These are phyloP conservation scores for Eupristina koningsbergeri DNA, from an alignment of 1,140 invertebrate species.

Conservation along the genomic window DNA sequence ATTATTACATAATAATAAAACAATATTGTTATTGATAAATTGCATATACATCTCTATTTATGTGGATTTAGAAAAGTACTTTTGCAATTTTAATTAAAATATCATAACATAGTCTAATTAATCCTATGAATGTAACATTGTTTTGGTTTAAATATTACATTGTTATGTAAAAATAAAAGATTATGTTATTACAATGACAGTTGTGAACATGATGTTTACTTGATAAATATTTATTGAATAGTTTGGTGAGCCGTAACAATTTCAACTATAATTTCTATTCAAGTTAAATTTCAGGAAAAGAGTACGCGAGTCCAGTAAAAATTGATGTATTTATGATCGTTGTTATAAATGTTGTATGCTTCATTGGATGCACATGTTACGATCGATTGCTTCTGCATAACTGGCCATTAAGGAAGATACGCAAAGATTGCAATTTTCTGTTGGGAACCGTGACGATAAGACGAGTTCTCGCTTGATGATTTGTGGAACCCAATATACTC, in stretches of 20 bases:
- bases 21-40: too few relatives aligned
- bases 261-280: neutral
- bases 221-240: neutral
- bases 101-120: too few relatives aligned
- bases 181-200: too few relatives aligned
- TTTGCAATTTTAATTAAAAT: too few relatives aligned
- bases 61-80: too few relatives aligned
- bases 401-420: conserved; percentile 24
- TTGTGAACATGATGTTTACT: neutral
- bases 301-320: neutral
- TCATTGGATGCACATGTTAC: conserved; percentile 10
- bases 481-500: too few relatives aligned
- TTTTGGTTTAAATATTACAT: too few relatives aligned
- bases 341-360: neutral
- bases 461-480: conserved; percentile 31
- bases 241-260: neutral
- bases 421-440: conserved; percentile 1
- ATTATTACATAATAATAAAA: too few relatives aligned
- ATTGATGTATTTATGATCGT: neutral
- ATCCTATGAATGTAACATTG: too few relatives aligned
- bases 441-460: neutral
- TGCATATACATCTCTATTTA: too few relatives aligned
- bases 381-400: conserved; percentile 21
- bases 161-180: too few relatives aligned
- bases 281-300: neutral